These are phyloP conservation scores for Isurus oxyrinchus DNA, from an alignment of 2,113 vertebrate species.

Conservation along the genomic window DNA sequence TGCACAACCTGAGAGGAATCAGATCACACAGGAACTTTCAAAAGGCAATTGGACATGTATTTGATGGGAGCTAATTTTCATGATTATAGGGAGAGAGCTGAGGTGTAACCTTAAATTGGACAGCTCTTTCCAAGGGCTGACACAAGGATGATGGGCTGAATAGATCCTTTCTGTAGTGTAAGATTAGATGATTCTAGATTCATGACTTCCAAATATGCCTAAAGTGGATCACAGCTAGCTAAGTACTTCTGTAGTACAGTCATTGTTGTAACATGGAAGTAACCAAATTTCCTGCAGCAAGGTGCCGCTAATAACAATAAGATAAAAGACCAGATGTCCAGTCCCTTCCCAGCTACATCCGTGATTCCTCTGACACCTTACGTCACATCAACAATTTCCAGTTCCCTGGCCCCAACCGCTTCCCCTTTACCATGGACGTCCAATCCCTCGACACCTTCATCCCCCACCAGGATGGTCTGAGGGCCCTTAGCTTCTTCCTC, in stretches of 20 bases:
- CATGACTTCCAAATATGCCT: not conserved
- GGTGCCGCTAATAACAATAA: not conserved
- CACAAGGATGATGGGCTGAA: not conserved
- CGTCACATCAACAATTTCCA: no score
- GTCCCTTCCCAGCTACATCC: no score
- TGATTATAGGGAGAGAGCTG: not conserved
- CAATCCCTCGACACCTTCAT: no score
- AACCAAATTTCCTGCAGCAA: not conserved
- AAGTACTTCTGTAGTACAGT: not conserved
- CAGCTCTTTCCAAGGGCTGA: not conserved
- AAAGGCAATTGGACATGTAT: not conserved
- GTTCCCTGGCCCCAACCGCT: no score
- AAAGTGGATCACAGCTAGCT: not conserved
- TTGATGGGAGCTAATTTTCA: no score
- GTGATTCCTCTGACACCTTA: no score
- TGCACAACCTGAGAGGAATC: not conserved
- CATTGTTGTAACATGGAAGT: not conserved
- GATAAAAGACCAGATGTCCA: not conserved
- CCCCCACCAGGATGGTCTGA: no score
- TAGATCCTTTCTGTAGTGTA: not conserved
- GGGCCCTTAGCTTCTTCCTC: no score
- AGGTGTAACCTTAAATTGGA: not conserved
- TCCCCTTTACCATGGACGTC: no score
- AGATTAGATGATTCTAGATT: not conserved
- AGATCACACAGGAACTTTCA: not conserved